Conservation (phyloP, 2,113 vertebrate genomes). For the Cavia aperea region DNA sequence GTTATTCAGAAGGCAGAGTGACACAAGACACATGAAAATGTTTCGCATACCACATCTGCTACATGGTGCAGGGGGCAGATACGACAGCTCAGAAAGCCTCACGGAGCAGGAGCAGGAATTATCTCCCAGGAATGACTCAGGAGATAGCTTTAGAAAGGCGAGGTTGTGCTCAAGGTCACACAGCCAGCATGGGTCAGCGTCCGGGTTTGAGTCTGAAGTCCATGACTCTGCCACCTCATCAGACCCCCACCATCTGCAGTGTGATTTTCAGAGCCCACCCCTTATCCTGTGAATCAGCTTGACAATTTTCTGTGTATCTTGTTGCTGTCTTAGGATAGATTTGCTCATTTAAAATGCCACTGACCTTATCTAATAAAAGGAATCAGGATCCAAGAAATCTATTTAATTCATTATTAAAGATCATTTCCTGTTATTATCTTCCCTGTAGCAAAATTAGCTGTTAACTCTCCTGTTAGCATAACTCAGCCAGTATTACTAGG, state of each 20-base stretch:
- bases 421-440: slow-evolving; percentile 75
- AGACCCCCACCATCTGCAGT: background rate
- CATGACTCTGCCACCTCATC: accelerated
- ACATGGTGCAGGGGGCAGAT: background rate
- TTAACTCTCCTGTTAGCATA: slow-evolving; percentile 72
- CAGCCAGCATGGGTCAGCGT: background rate
- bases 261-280: background rate
- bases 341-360: slow-evolving; percentile 62
- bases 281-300: background rate
- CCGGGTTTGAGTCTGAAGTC: background rate
- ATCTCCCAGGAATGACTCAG: background rate
- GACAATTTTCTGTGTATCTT: background rate
- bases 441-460: slow-evolving; percentile 74
- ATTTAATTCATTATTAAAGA: slow-evolving; percentile 75
- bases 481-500: slow-evolving; percentile 61
- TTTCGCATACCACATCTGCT: background rate
- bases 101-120: background rate
- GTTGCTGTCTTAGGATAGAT: slow-evolving; percentile 49
- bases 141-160: background rate
- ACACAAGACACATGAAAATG: background rate
- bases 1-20: background rate
- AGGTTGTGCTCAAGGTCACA: background rate
- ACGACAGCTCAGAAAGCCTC: background rate
- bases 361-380: slow-evolving; percentile 72
- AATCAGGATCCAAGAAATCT: slow-evolving; percentile 69